Evolutionary conservation across 2,888 invertebrate genomes (phyloP), one percentile per base, ranked within the genome.

Genomic region (Agrilus mali): DNA sequence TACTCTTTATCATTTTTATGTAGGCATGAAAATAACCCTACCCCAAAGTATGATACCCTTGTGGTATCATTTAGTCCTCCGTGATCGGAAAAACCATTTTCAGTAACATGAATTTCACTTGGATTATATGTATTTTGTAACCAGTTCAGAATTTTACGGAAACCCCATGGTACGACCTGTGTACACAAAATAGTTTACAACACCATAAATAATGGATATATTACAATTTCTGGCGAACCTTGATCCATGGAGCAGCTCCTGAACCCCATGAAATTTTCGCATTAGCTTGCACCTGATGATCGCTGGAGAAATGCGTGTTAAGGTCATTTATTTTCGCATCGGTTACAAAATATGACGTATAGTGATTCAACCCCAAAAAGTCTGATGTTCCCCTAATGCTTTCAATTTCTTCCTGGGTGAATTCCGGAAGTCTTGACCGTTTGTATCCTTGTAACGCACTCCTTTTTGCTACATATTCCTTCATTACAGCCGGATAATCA

Each of bases 301-400:
- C 27, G 5, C 27, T 27, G 27, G 27, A 8, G 10, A 59, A 66
- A 49, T 53, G 27, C 8, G 27, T 27, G 10, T 27, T 4, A 27
- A 27, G 27, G 4, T 27, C 10, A 4, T 27, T 27, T 10, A 27
- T 27, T 27, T 27, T 27, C 10, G 27, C 27, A 10, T 27, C 10
- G 8, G 27, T 27, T 2, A 27, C 27, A 27, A 27, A 27, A 27
- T 27, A 27, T 27, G 78, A 71, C 1, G 83, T 79, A 58, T 88
- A 89, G 45, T 80, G 75, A 59, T 88, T 88, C 13, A 86, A 59
- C 1, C 82, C 85, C 40, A 87, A 68, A 63, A 80, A 85, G 58
- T 89, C 86, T 1, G 72, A 70, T 1, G 82, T 76, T 0, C 73
- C 78, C 33, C 62, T 65, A 16, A 86, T 73, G 41, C 68, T 65